A percentile compares a stretch with the other conserved stretches of the same genome.
Evolutionary conservation across 2,113 vertebrate genomes (phyloP).

Genomic region (Ondatra zibethicus): DNA sequence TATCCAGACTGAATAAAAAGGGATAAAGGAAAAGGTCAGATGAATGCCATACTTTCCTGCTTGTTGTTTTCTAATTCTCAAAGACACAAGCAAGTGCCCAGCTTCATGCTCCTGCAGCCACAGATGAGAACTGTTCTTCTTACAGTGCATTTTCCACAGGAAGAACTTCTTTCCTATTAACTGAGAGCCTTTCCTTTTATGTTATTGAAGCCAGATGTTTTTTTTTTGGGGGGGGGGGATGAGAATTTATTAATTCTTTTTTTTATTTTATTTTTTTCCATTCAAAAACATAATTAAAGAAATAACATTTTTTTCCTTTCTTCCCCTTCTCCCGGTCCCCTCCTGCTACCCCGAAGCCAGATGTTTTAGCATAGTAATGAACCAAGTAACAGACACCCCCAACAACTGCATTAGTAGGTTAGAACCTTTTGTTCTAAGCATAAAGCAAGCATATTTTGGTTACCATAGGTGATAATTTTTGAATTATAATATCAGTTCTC

Average conservation of each 20-base stretch:
- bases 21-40: not conserved
- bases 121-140: not conserved
- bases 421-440: not conserved
- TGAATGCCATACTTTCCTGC: not conserved
- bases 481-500: not conserved
- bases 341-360: no score
- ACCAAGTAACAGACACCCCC: not conserved
- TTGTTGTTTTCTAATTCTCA: not conserved
- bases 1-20: not conserved
- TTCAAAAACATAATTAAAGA: no score
- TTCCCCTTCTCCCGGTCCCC: no score
- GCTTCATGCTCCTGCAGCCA: not conserved
- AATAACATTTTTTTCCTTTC: no score
- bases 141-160: not conserved
- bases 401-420: not conserved
- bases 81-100: not conserved
- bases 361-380: not conserved
- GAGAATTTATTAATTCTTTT: no score
- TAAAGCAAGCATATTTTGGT: not conserved
- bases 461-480: not conserved
- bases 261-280: no score
- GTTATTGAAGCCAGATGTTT: not conserved
- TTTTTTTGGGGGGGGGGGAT: no score
- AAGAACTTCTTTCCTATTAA: not conserved
- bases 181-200: not conserved